Evolutionary conservation across 1,140 invertebrate genomes (phyloP).

Genomic region (Zaprionus africanus): DNA sequence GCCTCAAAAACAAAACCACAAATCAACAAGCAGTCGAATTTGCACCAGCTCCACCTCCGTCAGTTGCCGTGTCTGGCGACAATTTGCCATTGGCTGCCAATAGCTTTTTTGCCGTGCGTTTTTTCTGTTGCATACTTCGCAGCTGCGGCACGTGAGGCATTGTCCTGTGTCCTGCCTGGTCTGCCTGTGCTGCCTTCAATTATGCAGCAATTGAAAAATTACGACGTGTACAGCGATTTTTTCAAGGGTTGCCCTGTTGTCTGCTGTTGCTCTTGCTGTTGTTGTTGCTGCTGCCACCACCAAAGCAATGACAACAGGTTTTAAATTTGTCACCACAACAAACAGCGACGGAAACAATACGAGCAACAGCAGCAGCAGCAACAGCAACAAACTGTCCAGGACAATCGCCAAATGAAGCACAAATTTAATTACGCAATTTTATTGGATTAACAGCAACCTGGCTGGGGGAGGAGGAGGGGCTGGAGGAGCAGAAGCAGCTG

Average conservation of each 20-base stretch:
- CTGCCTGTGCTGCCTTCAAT: constrained; percentile 72
- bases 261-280: not conserved
- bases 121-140: constrained; percentile 32
- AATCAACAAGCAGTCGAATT: constrained; percentile 67
- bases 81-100: constrained; percentile 74
- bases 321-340: constrained; percentile 78
- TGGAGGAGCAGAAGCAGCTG: constrained; percentile 1
- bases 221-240: constrained; percentile 77
- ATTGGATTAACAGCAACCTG: constrained; percentile 78
- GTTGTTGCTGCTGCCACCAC: not conserved
- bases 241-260: constrained; percentile 29
- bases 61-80: constrained; percentile 33
- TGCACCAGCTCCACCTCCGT: constrained; percentile 25
- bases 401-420: constrained; percentile 79
- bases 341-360: constrained; percentile 48
- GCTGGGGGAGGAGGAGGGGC: constrained; percentile 3
- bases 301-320: constrained; percentile 65
- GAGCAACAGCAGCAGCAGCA: constrained; percentile 30
- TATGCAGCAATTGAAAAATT: constrained; percentile 84
- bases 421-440: constrained; percentile 83
- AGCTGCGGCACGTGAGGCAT: constrained; percentile 46
- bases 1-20: constrained; percentile 64
- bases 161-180: constrained; percentile 29
- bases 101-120: constrained; percentile 62
- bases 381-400: constrained; percentile 45